Evolutionary conservation across 2,888 invertebrate species (phyloP).

Genomic region (Philaethria dido): DNA sequence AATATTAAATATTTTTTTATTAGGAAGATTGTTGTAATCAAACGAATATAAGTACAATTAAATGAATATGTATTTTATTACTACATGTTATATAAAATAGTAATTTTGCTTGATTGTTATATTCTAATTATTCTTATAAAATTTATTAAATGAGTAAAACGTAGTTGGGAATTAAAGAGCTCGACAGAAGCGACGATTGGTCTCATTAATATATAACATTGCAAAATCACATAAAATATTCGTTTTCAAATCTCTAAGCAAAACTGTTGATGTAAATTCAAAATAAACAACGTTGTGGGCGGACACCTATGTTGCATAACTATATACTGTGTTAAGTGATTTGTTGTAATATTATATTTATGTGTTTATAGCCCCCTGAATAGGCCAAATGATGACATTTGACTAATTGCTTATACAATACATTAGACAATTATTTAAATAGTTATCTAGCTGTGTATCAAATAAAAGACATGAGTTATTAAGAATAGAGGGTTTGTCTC

Average conservation of each 20-base stretch:
- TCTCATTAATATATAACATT: conserved; percentile 2
- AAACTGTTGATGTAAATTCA: conserved; percentile 20
- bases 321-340: conserved; percentile 29
- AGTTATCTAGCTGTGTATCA: too few species aligned
- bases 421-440: too few species aligned
- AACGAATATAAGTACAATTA: too few species aligned
- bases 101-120: too few species aligned
- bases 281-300: conserved; percentile 32
- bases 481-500: too few species aligned
- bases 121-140: too few species aligned
- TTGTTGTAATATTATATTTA: conserved; percentile 23
- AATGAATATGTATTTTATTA: too few species aligned
- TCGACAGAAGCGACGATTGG: background rate
- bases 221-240: conserved; percentile 16
- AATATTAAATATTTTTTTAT: too few species aligned
- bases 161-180: background rate
- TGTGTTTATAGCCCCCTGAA: background rate
- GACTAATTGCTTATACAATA: background rate
- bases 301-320: conserved; percentile 34
- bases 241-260: conserved; percentile 21
- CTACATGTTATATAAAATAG: too few species aligned
- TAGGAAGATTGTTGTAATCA: too few species aligned
- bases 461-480: too few species aligned
- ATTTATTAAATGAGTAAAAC: too few species aligned
- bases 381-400: background rate